Conservation (phyloP, 1,140 invertebrate genomes). For the Lasioglossum baleicum region DNA sequence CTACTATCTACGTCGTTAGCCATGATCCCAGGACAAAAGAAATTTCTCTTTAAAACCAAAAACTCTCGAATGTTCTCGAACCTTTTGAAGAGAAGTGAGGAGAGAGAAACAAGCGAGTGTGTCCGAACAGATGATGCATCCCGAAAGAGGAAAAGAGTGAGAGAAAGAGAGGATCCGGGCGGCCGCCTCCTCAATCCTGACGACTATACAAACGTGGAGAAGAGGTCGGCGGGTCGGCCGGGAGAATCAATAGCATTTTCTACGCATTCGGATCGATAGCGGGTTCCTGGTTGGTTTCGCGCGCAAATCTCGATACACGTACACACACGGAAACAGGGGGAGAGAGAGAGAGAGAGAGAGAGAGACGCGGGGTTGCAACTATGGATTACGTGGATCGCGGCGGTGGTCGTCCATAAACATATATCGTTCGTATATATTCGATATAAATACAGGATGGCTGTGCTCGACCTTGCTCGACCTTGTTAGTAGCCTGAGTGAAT, state of each 20-base stretch:
- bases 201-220: constrained; percentile 36
- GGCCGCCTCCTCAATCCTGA: constrained; percentile 46
- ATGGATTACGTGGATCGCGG: neutral
- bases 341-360: neutral
- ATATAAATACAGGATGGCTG: constrained; percentile 50
- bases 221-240: constrained; percentile 58
- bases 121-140: neutral
- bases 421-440: constrained; percentile 32
- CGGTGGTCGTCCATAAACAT: neutral
- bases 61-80: neutral
- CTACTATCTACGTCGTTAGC: neutral
- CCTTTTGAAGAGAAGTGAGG: neutral
- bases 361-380: too few species aligned
- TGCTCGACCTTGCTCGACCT: constrained; percentile 68
- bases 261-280: constrained; percentile 70
- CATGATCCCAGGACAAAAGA: neutral
- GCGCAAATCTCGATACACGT: constrained; percentile 56
- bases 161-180: constrained; percentile 14
- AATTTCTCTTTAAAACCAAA: neutral
- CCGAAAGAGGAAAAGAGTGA: neutral
- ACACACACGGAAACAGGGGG: neutral
- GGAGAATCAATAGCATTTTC: constrained; percentile 72
- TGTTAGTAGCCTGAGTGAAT: constrained; percentile 67
- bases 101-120: neutral
- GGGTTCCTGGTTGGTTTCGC: constrained; percentile 54